Conservation (phyloP, 2,797 vertebrate species). For the Argya squamiceps region DNA sequence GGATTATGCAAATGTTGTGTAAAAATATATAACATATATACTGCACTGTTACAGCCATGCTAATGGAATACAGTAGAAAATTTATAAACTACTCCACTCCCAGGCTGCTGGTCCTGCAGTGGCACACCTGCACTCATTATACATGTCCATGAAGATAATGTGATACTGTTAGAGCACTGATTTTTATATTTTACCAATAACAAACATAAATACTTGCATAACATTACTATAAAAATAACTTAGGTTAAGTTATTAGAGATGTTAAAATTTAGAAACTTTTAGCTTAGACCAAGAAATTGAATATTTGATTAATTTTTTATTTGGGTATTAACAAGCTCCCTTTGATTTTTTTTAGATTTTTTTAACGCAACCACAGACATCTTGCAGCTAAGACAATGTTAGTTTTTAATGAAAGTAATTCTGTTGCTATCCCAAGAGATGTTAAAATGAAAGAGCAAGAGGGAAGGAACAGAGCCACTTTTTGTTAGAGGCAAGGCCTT, state of each 20-base stretch:
- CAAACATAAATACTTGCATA: slow-evolving; percentile 23
- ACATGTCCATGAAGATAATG: background rate
- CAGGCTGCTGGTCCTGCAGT: background rate
- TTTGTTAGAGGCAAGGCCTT: slow-evolving; percentile 80
- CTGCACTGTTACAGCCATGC: background rate
- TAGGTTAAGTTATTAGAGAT: slow-evolving; percentile 46
- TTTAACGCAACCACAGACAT: slow-evolving; percentile 90
- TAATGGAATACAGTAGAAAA: background rate
- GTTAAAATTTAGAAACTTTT: slow-evolving; percentile 58
- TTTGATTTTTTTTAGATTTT: slow-evolving; percentile 31
- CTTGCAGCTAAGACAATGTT: slow-evolving; percentile 73
- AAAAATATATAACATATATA: background rate
- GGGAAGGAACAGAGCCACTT: slow-evolving; percentile 22
- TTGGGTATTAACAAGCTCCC: slow-evolving; percentile 25
- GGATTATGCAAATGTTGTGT: slow-evolving; percentile 50
- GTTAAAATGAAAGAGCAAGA: slow-evolving; percentile 42
- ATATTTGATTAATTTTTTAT: slow-evolving; percentile 71
- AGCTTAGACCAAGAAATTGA: slow-evolving; percentile 49
- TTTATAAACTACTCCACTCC: background rate
- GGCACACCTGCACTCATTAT: background rate
- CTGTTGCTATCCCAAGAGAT: slow-evolving; percentile 60
- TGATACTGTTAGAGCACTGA: background rate
- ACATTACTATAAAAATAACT: background rate
- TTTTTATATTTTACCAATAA: background rate
- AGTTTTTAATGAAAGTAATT: slow-evolving; percentile 72